Conservation (phyloP, 2,888 invertebrate species). For the Megalurothrips usitatus region DNA sequence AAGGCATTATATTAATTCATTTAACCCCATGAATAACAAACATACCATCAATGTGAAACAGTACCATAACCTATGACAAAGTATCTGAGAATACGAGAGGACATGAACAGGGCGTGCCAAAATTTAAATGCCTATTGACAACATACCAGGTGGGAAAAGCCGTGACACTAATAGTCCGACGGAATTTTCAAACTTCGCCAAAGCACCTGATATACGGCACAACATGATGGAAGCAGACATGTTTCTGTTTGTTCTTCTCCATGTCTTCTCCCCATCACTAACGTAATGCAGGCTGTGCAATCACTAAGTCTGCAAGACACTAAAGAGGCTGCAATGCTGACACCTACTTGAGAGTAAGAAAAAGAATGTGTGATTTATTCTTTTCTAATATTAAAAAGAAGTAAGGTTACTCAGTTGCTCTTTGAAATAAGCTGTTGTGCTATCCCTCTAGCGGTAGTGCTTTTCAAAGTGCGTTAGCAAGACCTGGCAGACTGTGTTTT, state of each 20-base stretch:
- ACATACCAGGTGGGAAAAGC: conserved; percentile 51
- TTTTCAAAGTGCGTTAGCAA: background rate
- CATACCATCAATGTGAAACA: background rate
- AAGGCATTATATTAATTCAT: background rate
- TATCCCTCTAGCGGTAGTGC: background rate
- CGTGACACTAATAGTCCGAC: conserved; percentile 44
- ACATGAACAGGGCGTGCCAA: background rate
- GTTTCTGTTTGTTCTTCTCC: conserved; percentile 33
- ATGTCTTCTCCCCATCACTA: background rate
- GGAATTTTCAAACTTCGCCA: conserved; percentile 49
- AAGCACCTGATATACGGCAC: conserved; percentile 45
- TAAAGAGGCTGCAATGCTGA: background rate
- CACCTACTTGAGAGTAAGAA: no score
- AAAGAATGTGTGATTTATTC: no score
- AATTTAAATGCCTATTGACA: background rate
- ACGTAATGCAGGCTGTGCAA: background rate
- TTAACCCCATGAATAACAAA: no score
- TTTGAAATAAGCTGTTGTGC: background rate
- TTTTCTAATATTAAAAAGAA: no score
- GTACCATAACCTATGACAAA: background rate
- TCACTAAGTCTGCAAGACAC: background rate
- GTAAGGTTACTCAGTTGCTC: no score
- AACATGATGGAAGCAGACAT: conserved; percentile 44
- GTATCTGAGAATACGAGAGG: background rate
- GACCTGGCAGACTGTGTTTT: background rate